Evolutionary conservation across 2,888 invertebrate species (phyloP).

Genomic region (Lepidochitona cinerea): DNA sequence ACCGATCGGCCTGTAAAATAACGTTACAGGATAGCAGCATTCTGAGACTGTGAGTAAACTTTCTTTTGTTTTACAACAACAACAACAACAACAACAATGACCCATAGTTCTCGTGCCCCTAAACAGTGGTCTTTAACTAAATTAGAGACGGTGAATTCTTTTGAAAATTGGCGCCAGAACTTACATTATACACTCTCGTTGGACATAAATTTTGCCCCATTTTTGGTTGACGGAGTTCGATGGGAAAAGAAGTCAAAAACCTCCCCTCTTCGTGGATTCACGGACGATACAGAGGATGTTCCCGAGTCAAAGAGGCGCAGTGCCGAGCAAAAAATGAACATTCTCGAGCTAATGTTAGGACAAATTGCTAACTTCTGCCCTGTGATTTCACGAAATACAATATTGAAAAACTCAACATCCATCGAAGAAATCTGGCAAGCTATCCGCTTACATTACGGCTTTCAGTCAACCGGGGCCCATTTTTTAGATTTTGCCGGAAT

Average conservation of each 20-base stretch:
- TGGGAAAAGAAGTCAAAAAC: conserved; percentile 29
- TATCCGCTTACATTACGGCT: conserved; percentile 28
- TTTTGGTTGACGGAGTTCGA: conserved; percentile 20
- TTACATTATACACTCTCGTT: conserved; percentile 16
- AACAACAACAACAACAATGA: too few relatives aligned
- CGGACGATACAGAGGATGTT: conserved; percentile 16
- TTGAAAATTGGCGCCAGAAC: conserved; percentile 22
- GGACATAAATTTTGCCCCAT: conserved; percentile 19
- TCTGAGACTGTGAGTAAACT: too few relatives aligned
- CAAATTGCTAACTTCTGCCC: conserved; percentile 35
- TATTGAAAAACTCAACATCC: conserved; percentile 30
- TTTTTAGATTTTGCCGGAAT: conserved; percentile 28
- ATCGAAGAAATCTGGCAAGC: conserved; percentile 25
- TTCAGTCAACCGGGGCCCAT: conserved; percentile 31
- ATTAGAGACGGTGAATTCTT: conserved; percentile 19
- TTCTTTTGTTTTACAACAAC: too few relatives aligned
- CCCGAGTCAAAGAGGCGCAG: conserved; percentile 12
- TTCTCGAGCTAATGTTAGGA: conserved; percentile 31
- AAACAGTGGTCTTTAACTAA: conserved; percentile 27
- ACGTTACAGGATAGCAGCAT: too few relatives aligned
- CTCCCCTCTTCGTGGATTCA: conserved; percentile 21
- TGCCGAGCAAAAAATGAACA: conserved; percentile 26
- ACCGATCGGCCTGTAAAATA: too few relatives aligned
- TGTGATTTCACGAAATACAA: conserved; percentile 23
- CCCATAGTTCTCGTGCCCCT: conserved; percentile 8